These are phyloP conservation scores for Idris sp. DNA, from an alignment of 1,140 invertebrate genomes.

Conservation along the genomic window DNA sequence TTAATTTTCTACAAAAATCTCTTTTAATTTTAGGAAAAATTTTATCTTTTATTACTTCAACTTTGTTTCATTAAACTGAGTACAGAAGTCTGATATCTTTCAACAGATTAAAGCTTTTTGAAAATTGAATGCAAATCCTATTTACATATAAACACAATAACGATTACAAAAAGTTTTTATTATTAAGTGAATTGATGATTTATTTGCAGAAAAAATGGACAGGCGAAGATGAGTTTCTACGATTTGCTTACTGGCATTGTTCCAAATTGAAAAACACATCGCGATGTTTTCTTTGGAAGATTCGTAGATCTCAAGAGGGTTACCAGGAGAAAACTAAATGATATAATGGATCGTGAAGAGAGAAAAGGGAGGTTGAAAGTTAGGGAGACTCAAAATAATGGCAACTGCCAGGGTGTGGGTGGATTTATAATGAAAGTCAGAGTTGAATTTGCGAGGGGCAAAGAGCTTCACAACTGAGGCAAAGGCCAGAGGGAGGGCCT, in stretches of 20 bases:
- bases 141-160: too few species aligned
- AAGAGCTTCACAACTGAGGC: constrained; percentile 56
- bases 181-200: constrained; percentile 8
- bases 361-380: constrained; percentile 74
- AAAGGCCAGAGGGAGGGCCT: constrained; percentile 59
- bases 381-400: constrained; percentile 66
- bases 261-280: constrained; percentile 73
- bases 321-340: constrained; percentile 65
- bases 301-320: constrained; percentile 63
- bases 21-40: too few species aligned
- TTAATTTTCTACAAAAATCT: too few species aligned
- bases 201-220: constrained; percentile 17
- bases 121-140: too few species aligned
- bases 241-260: constrained; percentile 62
- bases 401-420: constrained; percentile 58
- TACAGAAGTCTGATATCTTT: too few species aligned
- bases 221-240: constrained; percentile 45
- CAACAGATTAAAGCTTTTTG: too few species aligned
- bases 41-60: too few species aligned
- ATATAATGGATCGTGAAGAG: constrained; percentile 73
- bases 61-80: too few species aligned
- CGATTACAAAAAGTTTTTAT: too few species aligned
- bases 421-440: constrained; percentile 79
- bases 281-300: constrained; percentile 68
- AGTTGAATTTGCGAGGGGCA: constrained; percentile 74